Base-by-base conservation (phyloP, 2,888 invertebrate species). In the Platycheirus rosarum region DNA sequence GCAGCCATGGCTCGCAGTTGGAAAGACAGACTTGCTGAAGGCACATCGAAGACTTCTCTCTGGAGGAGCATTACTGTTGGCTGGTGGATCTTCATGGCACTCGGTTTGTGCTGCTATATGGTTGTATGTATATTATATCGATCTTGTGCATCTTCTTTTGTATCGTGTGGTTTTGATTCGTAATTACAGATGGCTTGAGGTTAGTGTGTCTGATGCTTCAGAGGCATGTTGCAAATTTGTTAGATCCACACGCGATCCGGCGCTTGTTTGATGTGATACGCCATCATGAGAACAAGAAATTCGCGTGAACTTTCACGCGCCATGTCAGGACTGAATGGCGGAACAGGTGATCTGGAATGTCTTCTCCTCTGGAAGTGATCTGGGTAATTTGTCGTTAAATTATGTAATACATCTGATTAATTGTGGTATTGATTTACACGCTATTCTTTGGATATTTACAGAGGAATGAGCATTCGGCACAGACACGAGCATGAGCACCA, bases 1-100 rank as follows among this genome's bases (percentile, higher is more conserved):
- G 55, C 82, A 82, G 44, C 44, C 71, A 77, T 68, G 62, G 60
- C 49, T 82, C 82, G n/a, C n/a, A 82, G 82, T 82, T 42, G 68
- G 23, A 53, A 16, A 66, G 62, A 63, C 63, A 73, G 11, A 20
- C 48, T 68, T 70, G 71, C 16, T 57, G 66, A 44, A 77, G 55
- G 37, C 57, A 66, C 29, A 49, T 46, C 53, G 13, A 55, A 42
- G 48, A n/a, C 29, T 29, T 14, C 35, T 18, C 46, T 42, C n/a
- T 35, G 4, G 40, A 42, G 49, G 48, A 18, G 26, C 60, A 18
- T 16, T 8, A 63, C 57, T 26, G 32, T n/a, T 48, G 32, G 20
- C 7, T 32, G 29, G 32, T n/a, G 23, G 48, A 68, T 40, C 40
- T 20, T 35, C 69, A 55, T 16, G 46, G 26, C 44, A 3, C 13